Conservation (phyloP, 2,113 vertebrate genomes). For the Petrocephalus zakoni region DNA sequence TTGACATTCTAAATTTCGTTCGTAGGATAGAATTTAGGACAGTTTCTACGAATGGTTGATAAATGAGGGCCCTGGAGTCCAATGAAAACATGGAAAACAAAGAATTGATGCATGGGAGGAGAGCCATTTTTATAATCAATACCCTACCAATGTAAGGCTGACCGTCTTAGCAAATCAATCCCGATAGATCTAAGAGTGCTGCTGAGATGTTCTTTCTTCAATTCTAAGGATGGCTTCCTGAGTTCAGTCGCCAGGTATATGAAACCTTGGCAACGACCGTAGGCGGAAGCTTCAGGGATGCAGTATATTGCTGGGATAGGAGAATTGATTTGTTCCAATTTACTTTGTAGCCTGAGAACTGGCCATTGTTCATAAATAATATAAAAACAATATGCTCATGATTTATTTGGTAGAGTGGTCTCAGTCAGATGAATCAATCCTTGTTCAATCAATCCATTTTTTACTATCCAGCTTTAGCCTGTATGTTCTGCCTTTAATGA, state of each 20-base stretch:
- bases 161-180: too few species aligned
- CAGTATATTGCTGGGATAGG: background rate
- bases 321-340: background rate
- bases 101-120: too few species aligned
- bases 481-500: background rate
- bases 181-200: too few species aligned
- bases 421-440: background rate
- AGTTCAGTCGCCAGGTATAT: background rate
- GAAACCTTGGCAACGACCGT: background rate
- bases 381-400: background rate
- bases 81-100: too few species aligned
- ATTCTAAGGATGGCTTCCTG: background rate
- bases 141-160: too few species aligned
- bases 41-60: too few species aligned
- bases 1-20: too few species aligned
- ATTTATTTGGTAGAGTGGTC: background rate
- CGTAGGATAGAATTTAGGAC: too few species aligned
- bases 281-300: background rate
- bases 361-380: background rate
- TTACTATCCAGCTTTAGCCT: background rate
- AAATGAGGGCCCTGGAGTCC: too few species aligned
- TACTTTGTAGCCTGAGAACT: background rate
- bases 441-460: background rate
- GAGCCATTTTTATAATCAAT: too few species aligned
- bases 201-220: background rate